Evolutionary conservation across 2,797 vertebrate genomes (phyloP).

Genomic region (Meda fulgida): DNA sequence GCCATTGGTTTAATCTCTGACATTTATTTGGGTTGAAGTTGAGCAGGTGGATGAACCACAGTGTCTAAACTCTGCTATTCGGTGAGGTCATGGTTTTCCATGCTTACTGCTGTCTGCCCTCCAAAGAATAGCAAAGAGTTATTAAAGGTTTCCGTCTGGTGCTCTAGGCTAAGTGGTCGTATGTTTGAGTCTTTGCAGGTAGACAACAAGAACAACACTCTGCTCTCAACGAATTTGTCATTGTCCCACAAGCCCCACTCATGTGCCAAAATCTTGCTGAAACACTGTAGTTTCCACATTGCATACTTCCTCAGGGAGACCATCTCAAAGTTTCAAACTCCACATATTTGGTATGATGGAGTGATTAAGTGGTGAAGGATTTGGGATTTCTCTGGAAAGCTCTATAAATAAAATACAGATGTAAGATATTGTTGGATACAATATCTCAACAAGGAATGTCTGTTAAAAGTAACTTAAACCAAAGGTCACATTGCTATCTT

Average conservation of each 20-base stretch:
- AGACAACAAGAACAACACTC: conserved; percentile 1
- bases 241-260: neutral
- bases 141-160: conserved; percentile 39
- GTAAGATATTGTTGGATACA: conserved; percentile 63
- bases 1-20: neutral
- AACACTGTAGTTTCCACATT: conserved; percentile 11
- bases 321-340: neutral
- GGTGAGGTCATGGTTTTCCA: neutral
- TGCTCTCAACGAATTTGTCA: conserved; percentile 1
- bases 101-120: neutral
- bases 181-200: conserved; percentile 14
- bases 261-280: neutral
- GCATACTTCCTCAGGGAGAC: neutral
- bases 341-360: conserved; percentile 17
- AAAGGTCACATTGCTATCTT: conserved; percentile 1
- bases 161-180: neutral
- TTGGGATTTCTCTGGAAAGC: conserved; percentile 32
- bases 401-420: conserved; percentile 71
- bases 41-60: conserved; percentile 8
- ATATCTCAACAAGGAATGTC: neutral
- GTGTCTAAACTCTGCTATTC: neutral
- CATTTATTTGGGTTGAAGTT: neutral
- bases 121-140: neutral
- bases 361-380: conserved; percentile 6
- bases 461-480: conserved; percentile 4